Percentiles rank a stretch among this genome's conserved stretches.
phyloP scores from a whole-genome alignment of 2,797 vertebrate genomes.

The Phoeniculus purpureus region DNA sequence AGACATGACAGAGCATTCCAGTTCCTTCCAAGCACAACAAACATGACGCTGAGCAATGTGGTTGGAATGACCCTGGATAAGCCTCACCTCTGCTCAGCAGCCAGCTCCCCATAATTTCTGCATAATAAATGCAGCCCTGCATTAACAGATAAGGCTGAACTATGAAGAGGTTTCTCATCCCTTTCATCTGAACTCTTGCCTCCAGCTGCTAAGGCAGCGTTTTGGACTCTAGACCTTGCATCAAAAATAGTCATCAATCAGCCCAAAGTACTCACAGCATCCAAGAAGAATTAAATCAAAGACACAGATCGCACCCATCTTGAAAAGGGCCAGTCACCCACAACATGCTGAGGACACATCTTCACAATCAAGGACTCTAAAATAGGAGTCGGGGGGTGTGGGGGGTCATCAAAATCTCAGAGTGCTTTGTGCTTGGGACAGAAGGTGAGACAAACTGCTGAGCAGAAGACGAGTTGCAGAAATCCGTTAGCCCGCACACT shows the following conservation, averaged over 20 bases:
- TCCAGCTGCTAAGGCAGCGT: not conserved
- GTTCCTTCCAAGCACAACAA: constrained; percentile 71
- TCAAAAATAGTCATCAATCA: not conserved
- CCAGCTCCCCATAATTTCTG: constrained; percentile 44
- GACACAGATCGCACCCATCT: not conserved
- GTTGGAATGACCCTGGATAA: constrained; percentile 48
- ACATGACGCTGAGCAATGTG: constrained; percentile 33
- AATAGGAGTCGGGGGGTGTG: not conserved
- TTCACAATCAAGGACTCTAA: not conserved
- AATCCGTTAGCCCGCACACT: not conserved
- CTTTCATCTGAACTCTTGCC: not conserved
- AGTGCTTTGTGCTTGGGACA: not conserved
- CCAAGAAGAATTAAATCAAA: not conserved
- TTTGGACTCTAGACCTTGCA: not conserved
- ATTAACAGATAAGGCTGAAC: constrained; percentile 45
- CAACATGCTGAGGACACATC: not conserved
- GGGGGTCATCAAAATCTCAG: rapidly evolving
- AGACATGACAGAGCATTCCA: constrained; percentile 11
- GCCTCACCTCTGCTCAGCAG: constrained; percentile 43
- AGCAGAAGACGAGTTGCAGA: not conserved
- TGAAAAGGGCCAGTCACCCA: not conserved
- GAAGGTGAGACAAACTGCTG: not conserved
- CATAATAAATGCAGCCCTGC: constrained; percentile 20
- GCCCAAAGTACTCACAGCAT: not conserved
- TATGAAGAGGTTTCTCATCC: not conserved